Evolutionary conservation across 2,113 vertebrate genomes (phyloP), one percentile per base, ranked within the genome.

Genomic region (Centrocercus urophasianus): DNA sequence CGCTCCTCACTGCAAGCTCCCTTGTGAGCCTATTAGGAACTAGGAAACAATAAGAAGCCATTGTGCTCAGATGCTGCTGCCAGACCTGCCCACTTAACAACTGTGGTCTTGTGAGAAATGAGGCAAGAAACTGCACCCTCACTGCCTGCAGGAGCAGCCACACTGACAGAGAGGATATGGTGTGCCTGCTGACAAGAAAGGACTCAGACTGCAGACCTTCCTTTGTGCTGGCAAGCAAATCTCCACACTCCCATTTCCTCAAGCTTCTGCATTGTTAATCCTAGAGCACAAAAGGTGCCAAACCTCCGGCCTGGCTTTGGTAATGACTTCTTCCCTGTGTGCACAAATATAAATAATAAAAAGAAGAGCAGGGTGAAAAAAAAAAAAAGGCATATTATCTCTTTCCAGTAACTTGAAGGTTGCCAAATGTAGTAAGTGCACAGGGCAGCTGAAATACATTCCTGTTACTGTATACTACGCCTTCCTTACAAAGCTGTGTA

Each of bases 21-120:
- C 10, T 63, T 60, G 34, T 34, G 24, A 84, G 8, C 24, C 59
- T 71, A 7, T 84, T 78, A 38, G 22, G 71, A 91, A 82, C 66
- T 0, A 64, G 8, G 32, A 32, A 87, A 87, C 61, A 82, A 72
- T 30, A 66, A 47, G 52, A 69, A 69, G 11, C 45, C 17, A 34
- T 85, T 42, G 10, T 64, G 54, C 70, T 94, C 57, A 45, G 48
- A 28, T 24, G 57, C 79, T 56, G 78, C 20, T 95, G 70, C 27
- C 54, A 86, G 54, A 61, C 21, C 11, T 71, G 34, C 17, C 40
- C 63, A 27, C 72, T 74, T 70, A 28, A 43, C 87, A 83, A 67
- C 18, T 13, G 18, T 42, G 21, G 3, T 27, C 74, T 85, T 61
- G 10, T 78, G 45, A 52, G 56, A 71, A 48, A 36, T 11, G 30